A percentile compares a stretch with the other conserved stretches of the same genome.
Conservation (phyloP, 2,888 invertebrate genomes). For the Apotomis capreana region DNA sequence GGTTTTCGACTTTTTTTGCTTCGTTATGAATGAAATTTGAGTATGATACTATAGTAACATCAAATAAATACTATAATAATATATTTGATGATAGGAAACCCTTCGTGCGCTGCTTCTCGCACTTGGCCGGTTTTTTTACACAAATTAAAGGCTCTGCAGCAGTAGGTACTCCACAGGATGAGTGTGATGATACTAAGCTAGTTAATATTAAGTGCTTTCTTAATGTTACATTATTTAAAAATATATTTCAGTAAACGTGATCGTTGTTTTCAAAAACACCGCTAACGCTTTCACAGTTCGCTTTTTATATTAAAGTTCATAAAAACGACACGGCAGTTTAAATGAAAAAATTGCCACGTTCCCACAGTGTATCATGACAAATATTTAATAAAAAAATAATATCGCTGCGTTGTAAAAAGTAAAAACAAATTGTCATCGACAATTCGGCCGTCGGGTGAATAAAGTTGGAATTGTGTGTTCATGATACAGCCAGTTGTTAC, state of each 20-base stretch:
- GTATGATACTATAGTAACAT: too few species aligned
- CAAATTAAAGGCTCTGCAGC: too few species aligned
- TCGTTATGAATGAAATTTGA: too few species aligned
- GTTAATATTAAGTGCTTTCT: too few species aligned
- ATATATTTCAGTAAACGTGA: neutral
- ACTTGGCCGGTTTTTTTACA: too few species aligned
- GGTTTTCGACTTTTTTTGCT: too few species aligned
- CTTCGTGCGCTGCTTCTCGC: too few species aligned
- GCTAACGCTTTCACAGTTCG: neutral
- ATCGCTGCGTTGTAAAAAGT: neutral
- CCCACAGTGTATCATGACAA: neutral
- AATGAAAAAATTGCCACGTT: neutral
- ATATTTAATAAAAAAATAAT: conserved; percentile 9
- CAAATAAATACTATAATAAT: too few species aligned
- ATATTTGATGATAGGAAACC: too few species aligned
- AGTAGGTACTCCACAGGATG: too few species aligned
- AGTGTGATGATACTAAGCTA: too few species aligned
- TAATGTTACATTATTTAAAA: too few species aligned
- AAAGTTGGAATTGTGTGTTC: neutral
- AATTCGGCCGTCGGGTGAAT: conserved; percentile 4
- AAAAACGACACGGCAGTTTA: neutral
- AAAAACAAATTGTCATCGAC: conserved; percentile 6
- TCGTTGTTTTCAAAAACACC: neutral
- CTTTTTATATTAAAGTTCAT: neutral
- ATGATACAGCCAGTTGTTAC: neutral